Evolutionary conservation across 1,140 invertebrate genomes (phyloP).

Genomic region (Pseudomyrmex gracilis): DNA sequence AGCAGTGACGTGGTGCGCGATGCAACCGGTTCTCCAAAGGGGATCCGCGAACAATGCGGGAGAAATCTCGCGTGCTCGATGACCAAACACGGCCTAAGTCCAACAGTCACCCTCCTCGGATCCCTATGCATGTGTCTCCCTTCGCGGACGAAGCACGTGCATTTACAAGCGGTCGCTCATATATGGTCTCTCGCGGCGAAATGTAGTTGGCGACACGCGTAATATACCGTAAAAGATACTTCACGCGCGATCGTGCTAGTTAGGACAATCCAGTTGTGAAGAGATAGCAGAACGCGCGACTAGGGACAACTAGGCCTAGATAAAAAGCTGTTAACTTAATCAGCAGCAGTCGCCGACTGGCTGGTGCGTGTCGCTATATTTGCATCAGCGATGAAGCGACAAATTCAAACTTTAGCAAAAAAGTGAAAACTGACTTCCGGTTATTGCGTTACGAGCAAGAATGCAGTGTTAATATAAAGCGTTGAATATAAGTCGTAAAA

Average conservation of each 20-base stretch:
- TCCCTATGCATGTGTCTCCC: constrained; percentile 14
- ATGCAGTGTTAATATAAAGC: neutral
- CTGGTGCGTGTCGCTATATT: neutral
- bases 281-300: neutral
- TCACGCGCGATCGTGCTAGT: constrained; percentile 3
- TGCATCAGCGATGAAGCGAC: neutral
- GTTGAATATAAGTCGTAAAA: neutral
- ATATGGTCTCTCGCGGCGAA: constrained; percentile 33
- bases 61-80: constrained; percentile 67
- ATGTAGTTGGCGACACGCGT: neutral
- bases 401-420: neutral
- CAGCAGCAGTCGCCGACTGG: too few relatives aligned
- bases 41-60: constrained; percentile 65
- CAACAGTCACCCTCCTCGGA: neutral
- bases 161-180: constrained; percentile 18
- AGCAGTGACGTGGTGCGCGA: constrained; percentile 59
- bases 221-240: constrained; percentile 27
- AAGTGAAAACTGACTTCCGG: neutral
- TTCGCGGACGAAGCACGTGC: constrained; percentile 48
- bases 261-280: neutral
- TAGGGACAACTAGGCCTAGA: neutral
- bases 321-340: neutral
- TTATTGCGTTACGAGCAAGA: too few relatives aligned
- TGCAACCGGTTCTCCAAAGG: constrained; percentile 67
- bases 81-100: constrained; percentile 62